These are phyloP conservation scores for Rhogogaster chlorosoma DNA, from an alignment of 2,888 invertebrate species.

Conservation along the genomic window DNA sequence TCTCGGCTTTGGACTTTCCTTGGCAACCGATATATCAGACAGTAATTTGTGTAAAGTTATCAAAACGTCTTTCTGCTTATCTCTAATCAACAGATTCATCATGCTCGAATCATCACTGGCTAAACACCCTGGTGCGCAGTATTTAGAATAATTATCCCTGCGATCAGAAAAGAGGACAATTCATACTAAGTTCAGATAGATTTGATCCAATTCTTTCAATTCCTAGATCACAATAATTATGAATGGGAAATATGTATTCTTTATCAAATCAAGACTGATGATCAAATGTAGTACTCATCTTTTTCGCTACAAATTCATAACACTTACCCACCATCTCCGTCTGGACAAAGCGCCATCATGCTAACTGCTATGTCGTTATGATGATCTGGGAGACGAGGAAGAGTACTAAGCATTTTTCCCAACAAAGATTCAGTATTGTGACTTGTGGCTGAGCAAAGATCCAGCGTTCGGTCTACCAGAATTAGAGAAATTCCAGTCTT, in stretches of 20 bases:
- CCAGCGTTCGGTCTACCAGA: conserved; percentile 84
- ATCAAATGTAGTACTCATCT: neutral
- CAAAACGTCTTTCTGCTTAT: conserved; percentile 72
- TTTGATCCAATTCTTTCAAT: neutral
- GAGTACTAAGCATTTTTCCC: conserved; percentile 81
- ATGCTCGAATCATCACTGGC: conserved; percentile 68
- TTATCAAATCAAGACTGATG: neutral
- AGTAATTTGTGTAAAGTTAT: conserved; percentile 69
- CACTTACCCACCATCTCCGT: conserved; percentile 56
- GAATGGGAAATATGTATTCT: neutral
- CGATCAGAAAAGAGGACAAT: neutral
- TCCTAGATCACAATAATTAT: neutral
- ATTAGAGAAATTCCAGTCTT: conserved; percentile 79
- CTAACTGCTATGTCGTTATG: conserved; percentile 83
- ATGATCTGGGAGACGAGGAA: conserved; percentile 84
- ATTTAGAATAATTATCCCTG: conserved; percentile 28
- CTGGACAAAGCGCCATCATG: conserved; percentile 81
- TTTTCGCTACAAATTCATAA: neutral
- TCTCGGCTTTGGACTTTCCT: conserved; percentile 68
- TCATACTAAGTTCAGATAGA: neutral
- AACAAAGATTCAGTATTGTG: conserved; percentile 83
- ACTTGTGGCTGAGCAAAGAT: conserved; percentile 82
- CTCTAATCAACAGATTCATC: conserved; percentile 68
- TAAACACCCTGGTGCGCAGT: conserved; percentile 70
- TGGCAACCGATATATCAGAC: conserved; percentile 64